These are phyloP conservation scores for Drosophila sechellia DNA, from an alignment of 1,140 invertebrate species.

Conservation along the genomic window DNA sequence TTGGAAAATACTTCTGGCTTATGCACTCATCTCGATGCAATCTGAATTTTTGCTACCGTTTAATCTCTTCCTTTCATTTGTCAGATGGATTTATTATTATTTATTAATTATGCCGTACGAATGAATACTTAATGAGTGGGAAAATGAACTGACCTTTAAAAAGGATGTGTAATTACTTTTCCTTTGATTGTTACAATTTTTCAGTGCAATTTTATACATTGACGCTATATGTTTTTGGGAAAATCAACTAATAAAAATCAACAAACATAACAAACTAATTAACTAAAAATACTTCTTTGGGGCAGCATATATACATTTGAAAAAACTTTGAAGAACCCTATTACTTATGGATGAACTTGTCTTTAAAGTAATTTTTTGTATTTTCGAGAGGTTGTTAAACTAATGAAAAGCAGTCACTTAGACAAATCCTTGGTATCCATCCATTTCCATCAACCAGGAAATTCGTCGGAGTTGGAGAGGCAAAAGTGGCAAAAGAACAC, in stretches of 20 bases:
- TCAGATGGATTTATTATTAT: slow-evolving; percentile 26
- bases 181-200: no score
- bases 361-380: slow-evolving; percentile 1
- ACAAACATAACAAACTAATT: no score
- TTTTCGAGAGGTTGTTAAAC: slow-evolving; percentile 32
- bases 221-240: no score
- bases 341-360: slow-evolving; percentile 18
- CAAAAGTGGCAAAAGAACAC: slow-evolving; percentile 50
- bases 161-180: no score
- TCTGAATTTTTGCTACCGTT: slow-evolving; percentile 4
- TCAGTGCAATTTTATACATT: neutral
- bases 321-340: neutral
- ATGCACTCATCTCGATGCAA: slow-evolving; percentile 4
- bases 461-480: slow-evolving; percentile 1
- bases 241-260: neutral
- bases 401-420: slow-evolving; percentile 57
- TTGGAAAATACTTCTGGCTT: slow-evolving; percentile 9
- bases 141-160: neutral
- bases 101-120: slow-evolving; percentile 17
- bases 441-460: no score
- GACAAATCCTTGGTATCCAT: slow-evolving; percentile 19
- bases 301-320: neutral
- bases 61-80: slow-evolving; percentile 1
- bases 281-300: no score
- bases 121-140: slow-evolving; percentile 32